Conservation (phyloP, 2,797 vertebrate genomes). For the Coracias cyanogaster region DNA sequence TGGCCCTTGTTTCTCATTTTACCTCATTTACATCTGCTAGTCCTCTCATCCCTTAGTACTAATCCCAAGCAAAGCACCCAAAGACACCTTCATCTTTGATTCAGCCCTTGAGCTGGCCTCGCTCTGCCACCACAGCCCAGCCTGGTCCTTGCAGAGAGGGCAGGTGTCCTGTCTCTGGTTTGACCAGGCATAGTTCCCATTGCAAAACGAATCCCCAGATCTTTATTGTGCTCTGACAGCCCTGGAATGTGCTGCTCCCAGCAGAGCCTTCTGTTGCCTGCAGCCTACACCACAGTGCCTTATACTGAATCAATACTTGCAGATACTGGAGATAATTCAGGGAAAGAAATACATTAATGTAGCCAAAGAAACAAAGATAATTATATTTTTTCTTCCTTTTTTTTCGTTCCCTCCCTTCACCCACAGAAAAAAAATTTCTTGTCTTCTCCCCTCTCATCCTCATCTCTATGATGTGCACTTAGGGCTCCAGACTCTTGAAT, state of each 20-base stretch:
- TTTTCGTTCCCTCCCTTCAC: background rate
- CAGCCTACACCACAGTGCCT: conserved; percentile 1
- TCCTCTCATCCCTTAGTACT: background rate
- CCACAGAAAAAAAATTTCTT: background rate
- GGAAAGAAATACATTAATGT: background rate
- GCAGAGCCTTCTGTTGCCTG: conserved; percentile 1
- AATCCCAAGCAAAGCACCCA: background rate
- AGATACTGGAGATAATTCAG: conserved; percentile 45
- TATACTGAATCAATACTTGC: conserved; percentile 40
- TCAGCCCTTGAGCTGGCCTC: background rate
- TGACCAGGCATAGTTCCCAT: background rate
- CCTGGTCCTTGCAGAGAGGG: background rate
- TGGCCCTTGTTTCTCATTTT: background rate
- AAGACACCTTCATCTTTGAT: background rate
- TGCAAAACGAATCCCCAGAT: background rate
- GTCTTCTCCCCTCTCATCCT: background rate
- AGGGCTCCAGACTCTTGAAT: conserved; percentile 43
- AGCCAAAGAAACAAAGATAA: conserved; percentile 25
- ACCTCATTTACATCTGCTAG: background rate
- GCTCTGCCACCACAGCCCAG: background rate
- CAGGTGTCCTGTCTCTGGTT: background rate
- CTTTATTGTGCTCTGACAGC: background rate
- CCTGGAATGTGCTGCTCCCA: background rate
- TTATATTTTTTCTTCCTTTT: background rate
- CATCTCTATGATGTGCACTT: conserved; percentile 6